Conservation (phyloP, 1,140 invertebrate genomes). For the Cephus cinctus region DNA sequence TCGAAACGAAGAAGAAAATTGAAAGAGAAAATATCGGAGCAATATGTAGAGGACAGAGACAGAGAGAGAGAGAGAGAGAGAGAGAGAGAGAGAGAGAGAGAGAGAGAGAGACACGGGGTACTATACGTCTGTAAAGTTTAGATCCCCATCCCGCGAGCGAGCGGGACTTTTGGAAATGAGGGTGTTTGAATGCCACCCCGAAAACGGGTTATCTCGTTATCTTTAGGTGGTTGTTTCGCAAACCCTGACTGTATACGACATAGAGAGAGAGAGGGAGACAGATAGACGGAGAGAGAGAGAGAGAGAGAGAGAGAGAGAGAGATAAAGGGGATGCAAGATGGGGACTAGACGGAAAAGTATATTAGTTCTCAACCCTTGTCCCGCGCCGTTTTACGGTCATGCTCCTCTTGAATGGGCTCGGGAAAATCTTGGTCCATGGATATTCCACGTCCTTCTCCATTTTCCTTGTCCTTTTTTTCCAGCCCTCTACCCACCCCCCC, state of each 20-base stretch:
- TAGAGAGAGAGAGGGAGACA: not conserved
- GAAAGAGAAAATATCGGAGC: conserved; percentile 6
- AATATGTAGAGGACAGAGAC: conserved; percentile 18
- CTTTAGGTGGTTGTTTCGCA: conserved; percentile 21
- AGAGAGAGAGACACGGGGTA: not conserved
- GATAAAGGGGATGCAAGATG: not conserved
- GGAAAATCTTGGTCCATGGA: too few relatives aligned
- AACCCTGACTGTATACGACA: too few relatives aligned
- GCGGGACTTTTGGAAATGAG: conserved; percentile 33
- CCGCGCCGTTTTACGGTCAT: not conserved
- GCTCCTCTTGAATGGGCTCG: too few relatives aligned
- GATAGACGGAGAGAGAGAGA: too few relatives aligned
- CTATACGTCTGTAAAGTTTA: conserved; percentile 6
- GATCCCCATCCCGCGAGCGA: too few relatives aligned
- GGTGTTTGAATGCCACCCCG: conserved; percentile 31
- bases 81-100: not conserved
- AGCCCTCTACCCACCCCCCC: too few relatives aligned
- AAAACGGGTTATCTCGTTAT: conserved; percentile 40
- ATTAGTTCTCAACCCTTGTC: conserved; percentile 5
- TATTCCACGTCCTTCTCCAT: conserved; percentile 13
- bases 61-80: conserved; percentile 9
- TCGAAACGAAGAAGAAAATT: not conserved
- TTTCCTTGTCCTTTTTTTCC: too few relatives aligned
- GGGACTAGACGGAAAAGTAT: not conserved
- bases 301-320: too few relatives aligned